Evolutionary conservation across 2,797 vertebrate species (phyloP).

Genomic region (Microchirus variegatus): DNA sequence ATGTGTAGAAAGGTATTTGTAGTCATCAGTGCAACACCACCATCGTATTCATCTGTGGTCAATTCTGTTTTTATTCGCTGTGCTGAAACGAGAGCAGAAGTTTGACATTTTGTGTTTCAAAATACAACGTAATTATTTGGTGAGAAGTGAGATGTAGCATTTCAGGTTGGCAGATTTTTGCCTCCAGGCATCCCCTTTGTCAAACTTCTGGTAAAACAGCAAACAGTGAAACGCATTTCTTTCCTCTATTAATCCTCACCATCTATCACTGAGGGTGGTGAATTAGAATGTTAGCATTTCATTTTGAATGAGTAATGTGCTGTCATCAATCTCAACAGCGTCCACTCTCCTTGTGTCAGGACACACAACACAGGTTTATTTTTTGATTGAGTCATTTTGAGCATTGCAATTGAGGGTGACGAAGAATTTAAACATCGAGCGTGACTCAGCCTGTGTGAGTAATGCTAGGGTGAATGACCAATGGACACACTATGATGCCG

Average conservation of each 20-base stretch:
- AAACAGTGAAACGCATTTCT: no score
- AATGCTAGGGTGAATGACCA: conserved; percentile 14
- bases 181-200: neutral
- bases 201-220: neutral
- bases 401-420: conserved; percentile 10
- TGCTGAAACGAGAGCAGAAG: conserved; percentile 3
- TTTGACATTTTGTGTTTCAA: neutral
- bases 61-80: conserved; percentile 24
- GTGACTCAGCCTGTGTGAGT: conserved; percentile 22
- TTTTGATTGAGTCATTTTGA: conserved; percentile 27
- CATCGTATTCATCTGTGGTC: conserved; percentile 10
- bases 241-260: no score
- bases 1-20: conserved; percentile 23
- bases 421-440: conserved; percentile 19
- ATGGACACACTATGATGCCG: conserved; percentile 6
- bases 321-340: no score
- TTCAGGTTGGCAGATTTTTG: neutral
- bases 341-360: neutral
- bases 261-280: no score
- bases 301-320: no score
- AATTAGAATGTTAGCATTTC: no score
- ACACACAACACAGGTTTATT: conserved; percentile 1
- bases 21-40: conserved; percentile 20
- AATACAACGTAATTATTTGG: neutral
- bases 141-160: neutral